Percentiles rank a stretch among this genome's conserved stretches.
These are phyloP conservation scores for Leptoclinus maculatus DNA, from an alignment of 2,797 vertebrate species.

Conservation along the genomic window DNA sequence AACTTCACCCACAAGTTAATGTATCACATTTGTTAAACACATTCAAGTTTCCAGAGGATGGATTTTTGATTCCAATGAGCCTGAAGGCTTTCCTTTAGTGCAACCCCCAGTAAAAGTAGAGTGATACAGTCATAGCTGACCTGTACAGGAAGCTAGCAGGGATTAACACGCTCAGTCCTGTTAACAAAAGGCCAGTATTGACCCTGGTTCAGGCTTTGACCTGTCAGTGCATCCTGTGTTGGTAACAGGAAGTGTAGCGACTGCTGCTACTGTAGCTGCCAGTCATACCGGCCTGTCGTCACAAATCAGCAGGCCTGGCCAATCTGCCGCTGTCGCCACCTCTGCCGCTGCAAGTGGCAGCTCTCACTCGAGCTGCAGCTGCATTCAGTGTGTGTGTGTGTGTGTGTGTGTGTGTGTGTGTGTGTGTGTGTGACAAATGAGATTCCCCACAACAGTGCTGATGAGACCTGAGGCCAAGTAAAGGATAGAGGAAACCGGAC, in stretches of 20 bases:
- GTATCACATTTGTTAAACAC: background rate
- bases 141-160: background rate
- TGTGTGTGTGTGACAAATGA: conserved; percentile 86
- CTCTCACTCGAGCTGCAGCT: conserved; percentile 82
- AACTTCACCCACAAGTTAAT: background rate
- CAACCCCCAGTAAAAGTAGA: background rate
- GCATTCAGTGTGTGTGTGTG: conserved; percentile 56
- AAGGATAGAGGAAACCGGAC: conserved; percentile 62
- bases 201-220: conserved; percentile 9
- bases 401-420: conserved; percentile 75
- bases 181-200: conserved; percentile 7
- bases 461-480: conserved; percentile 85
- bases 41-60: background rate
- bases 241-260: conserved; percentile 47
- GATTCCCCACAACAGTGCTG: conserved; percentile 88
- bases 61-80: background rate
- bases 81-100: background rate
- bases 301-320: conserved; percentile 73
- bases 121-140: background rate
- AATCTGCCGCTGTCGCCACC: conserved; percentile 81
- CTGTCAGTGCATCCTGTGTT: conserved; percentile 18
- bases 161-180: background rate
- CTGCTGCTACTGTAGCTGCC: conserved; percentile 85
- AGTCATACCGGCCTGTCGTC: conserved; percentile 79
- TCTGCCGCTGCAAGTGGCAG: conserved; percentile 89